Conservation (phyloP, 2,888 invertebrate species). For the Pollenia griseotomentosa region DNA sequence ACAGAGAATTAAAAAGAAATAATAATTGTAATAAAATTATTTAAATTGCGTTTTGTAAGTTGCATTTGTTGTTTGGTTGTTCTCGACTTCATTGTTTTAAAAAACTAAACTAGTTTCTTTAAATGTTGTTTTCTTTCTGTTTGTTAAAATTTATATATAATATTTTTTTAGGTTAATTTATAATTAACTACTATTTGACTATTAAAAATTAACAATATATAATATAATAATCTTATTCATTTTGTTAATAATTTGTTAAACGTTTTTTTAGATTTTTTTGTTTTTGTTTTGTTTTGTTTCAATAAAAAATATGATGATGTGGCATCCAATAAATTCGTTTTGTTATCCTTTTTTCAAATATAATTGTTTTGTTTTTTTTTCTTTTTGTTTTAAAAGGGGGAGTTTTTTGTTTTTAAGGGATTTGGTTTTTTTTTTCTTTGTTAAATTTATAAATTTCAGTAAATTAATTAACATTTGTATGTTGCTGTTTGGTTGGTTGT, state of each 20-base stretch:
- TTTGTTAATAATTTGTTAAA: constrained; percentile 66
- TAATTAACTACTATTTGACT: constrained; percentile 72
- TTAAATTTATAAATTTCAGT: constrained; percentile 67
- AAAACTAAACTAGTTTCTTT: constrained; percentile 52
- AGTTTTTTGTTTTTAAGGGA: constrained; percentile 2
- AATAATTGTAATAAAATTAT: not conserved
- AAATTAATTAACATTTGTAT: constrained; percentile 71
- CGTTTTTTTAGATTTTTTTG: constrained; percentile 54
- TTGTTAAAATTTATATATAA: constrained; percentile 58
- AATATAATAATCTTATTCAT: constrained; percentile 41
- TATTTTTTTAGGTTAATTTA: constrained; percentile 65
- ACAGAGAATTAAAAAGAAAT: not conserved
- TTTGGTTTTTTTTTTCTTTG: constrained; percentile 67
- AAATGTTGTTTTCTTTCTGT: constrained; percentile 25
- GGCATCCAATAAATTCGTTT: constrained; percentile 85
- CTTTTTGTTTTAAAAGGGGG: constrained; percentile 54
- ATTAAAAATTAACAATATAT: constrained; percentile 71
- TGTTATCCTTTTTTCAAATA: constrained; percentile 78
- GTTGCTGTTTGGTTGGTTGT: constrained; percentile 56
- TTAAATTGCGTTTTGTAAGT: constrained; percentile 27
- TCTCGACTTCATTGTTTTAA: constrained; percentile 51
- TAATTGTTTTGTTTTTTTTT: constrained; percentile 70
- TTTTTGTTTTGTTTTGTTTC: constrained; percentile 70
- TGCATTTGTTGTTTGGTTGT: constrained; percentile 31
- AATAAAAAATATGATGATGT: constrained; percentile 81